Percentiles rank a stretch among this genome's conserved stretches.
Evolutionary conservation across 1,140 invertebrate species (phyloP).

Genomic region (Chymomyza costata): DNA sequence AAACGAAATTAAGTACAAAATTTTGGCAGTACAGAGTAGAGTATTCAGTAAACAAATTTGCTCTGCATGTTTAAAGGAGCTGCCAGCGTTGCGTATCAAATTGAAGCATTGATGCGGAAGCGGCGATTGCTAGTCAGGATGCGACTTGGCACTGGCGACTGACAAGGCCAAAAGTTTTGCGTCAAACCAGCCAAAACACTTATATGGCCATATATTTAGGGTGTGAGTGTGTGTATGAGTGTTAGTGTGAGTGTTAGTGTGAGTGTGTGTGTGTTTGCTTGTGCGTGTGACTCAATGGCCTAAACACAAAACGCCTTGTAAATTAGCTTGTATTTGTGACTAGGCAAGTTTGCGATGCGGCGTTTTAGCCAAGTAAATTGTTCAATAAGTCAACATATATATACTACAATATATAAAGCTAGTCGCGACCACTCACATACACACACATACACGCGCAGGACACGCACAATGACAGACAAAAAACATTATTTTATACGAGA

Average conservation of each 20-base stretch:
- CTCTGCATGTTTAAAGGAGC: too few species aligned
- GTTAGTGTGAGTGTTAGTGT: too few species aligned
- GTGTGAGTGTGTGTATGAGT: too few species aligned
- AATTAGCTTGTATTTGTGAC: constrained; percentile 60
- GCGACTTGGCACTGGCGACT: not conserved
- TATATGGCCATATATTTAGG: too few species aligned
- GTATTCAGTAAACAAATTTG: too few species aligned
- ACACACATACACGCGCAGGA: not conserved
- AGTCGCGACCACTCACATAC: not conserved
- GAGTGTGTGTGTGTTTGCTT: too few species aligned
- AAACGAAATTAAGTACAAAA: too few species aligned
- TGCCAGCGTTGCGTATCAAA: constrained; percentile 49
- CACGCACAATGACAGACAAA: constrained; percentile 60
- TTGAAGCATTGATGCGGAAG: constrained; percentile 67
- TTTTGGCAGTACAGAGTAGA: too few species aligned
- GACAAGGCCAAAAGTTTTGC: constrained; percentile 30
- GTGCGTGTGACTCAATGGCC: constrained; percentile 56
- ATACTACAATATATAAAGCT: too few species aligned
- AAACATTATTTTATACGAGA: constrained; percentile 70
- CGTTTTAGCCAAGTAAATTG: constrained; percentile 42
- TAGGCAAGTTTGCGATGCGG: constrained; percentile 40
- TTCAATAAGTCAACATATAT: constrained; percentile 29
- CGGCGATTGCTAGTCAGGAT: constrained; percentile 46
- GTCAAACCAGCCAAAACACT: constrained; percentile 11
- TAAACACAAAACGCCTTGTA: constrained; percentile 60